These are phyloP conservation scores for Myrmecobius fasciatus DNA, from an alignment of 2,113 vertebrate species.

Conservation along the genomic window DNA sequence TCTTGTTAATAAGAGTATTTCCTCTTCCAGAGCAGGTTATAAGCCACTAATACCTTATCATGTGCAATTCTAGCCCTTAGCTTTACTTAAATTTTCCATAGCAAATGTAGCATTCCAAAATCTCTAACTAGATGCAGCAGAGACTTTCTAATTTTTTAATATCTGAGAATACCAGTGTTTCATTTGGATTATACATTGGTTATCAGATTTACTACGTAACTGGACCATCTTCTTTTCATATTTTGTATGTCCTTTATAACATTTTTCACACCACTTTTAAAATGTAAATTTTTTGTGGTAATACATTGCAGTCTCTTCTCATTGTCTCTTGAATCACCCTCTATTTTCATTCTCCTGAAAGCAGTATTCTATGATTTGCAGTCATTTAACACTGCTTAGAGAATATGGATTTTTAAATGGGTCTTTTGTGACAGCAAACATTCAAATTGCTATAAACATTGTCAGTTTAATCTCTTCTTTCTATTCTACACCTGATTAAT, in stretches of 20 bases:
- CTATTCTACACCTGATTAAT: not conserved
- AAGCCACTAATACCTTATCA: not conserved
- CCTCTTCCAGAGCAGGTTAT: not conserved
- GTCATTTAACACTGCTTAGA: not conserved
- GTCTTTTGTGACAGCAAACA: not conserved
- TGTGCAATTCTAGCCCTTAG: not conserved
- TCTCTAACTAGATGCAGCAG: not conserved
- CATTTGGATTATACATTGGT: not conserved
- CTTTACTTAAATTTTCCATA: not conserved
- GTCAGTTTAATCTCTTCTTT: not conserved
- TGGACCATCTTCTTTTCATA: not conserved
- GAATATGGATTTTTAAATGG: not conserved
- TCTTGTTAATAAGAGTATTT: not conserved
- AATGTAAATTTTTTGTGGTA: not conserved
- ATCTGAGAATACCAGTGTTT: not conserved
- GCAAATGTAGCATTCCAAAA: not conserved
- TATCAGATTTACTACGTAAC: not conserved
- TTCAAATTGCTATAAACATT: not conserved
- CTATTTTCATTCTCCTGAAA: not conserved
- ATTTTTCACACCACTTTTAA: not conserved
- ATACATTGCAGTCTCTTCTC: not conserved
- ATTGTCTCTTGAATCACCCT: not conserved
- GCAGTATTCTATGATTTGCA: not conserved
- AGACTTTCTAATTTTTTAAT: not conserved
- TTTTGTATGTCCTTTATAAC: not conserved